Percentiles rank a stretch among this genome's conserved stretches.
phyloP scores from a whole-genome alignment of 2,888 invertebrate species.

The Drosophila subsilvestris region DNA sequence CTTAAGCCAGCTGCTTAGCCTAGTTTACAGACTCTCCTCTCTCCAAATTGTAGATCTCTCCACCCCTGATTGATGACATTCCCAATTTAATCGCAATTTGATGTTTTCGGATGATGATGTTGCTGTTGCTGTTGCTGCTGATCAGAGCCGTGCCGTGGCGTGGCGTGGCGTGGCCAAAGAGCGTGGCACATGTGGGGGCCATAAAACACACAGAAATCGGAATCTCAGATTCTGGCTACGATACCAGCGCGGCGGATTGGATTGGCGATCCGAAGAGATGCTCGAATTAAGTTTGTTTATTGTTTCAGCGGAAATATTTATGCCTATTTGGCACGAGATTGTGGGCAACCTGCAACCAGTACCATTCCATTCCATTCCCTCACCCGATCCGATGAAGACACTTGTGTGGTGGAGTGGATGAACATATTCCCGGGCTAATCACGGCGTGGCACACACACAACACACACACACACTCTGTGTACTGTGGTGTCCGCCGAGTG shows the following conservation, averaged over 20 bases:
- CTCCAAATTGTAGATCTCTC: not conserved
- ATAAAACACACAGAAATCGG: conserved; percentile 30
- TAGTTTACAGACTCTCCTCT: not conserved
- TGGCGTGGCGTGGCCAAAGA: conserved; percentile 3
- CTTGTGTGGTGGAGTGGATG: conserved; percentile 72
- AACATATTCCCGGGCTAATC: conserved; percentile 77
- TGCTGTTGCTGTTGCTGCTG: conserved; percentile 1
- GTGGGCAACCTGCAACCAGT: conserved; percentile 34
- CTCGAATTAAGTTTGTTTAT: conserved; percentile 61
- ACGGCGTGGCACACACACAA: conserved; percentile 69
- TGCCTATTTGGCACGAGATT: conserved; percentile 43
- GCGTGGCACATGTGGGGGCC: conserved; percentile 16
- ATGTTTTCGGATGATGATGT: conserved; percentile 12
- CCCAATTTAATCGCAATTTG: conserved; percentile 27
- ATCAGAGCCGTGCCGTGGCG: conserved; percentile 1
- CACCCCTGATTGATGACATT: conserved; percentile 22
- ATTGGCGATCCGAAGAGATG: conserved; percentile 25
- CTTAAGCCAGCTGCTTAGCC: not conserved
- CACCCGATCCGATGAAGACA: conserved; percentile 57
- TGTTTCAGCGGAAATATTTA: conserved; percentile 52
- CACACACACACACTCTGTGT: conserved; percentile 68
- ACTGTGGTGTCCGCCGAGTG: conserved; percentile 63
- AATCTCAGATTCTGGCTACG: not conserved
- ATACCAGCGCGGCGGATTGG: too few relatives aligned
- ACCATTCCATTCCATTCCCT: conserved; percentile 25